Evolutionary conservation across 2,113 vertebrate species (phyloP).

Genomic region (Ptilorrhoa leucosticta): DNA sequence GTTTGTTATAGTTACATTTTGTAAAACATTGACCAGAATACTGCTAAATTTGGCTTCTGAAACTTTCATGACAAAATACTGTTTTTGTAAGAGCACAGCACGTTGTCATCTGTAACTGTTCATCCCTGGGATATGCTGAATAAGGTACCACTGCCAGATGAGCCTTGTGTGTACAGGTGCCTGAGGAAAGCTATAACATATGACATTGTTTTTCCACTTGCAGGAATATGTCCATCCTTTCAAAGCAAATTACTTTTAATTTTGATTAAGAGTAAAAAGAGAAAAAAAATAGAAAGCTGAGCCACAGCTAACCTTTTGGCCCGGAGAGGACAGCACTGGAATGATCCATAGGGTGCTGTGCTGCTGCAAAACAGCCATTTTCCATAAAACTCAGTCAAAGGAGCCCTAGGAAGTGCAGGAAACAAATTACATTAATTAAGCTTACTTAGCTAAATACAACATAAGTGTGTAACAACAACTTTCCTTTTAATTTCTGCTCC

Average conservation of each 20-base stretch:
- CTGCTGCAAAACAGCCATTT: neutral
- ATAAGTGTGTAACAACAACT: neutral
- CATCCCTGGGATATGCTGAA: neutral
- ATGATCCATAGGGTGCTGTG: neutral
- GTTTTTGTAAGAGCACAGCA: neutral
- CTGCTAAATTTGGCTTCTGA: neutral
- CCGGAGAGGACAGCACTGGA: neutral
- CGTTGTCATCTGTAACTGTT: neutral
- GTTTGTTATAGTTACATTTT: neutral
- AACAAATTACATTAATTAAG: neutral
- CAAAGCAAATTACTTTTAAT: neutral
- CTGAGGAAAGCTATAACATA: neutral
- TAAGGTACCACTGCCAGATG: neutral
- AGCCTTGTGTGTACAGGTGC: neutral
- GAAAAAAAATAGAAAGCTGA: neutral
- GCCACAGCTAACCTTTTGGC: neutral
- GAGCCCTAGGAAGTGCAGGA: neutral
- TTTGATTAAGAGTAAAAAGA: neutral
- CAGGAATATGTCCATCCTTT: neutral
- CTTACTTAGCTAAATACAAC: neutral
- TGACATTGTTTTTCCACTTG: neutral
- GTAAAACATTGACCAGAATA: neutral
- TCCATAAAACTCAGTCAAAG: neutral
- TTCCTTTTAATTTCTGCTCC: neutral
- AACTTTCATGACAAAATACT: neutral